A percentile compares a stretch with the other conserved stretches of the same genome.
Evolutionary conservation across 2,113 vertebrate genomes (phyloP).

Genomic region (Elephantulus edwardii): DNA sequence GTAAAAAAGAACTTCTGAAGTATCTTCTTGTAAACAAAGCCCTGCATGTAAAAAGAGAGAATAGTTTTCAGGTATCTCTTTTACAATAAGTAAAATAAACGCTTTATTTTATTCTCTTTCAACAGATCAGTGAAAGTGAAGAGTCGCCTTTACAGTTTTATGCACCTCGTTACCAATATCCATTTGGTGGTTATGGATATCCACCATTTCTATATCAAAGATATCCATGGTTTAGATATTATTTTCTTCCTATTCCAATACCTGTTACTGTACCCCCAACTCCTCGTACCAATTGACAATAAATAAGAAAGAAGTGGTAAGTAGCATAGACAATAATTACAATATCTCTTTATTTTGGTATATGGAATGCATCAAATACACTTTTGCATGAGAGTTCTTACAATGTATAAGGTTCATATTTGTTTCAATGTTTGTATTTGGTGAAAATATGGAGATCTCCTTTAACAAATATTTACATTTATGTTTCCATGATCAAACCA

Average conservation of each 20-base stretch:
- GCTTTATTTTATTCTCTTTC: not conserved
- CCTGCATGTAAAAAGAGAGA: not conserved
- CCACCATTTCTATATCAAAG: not conserved
- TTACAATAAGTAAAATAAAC: not conserved
- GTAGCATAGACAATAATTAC: not conserved
- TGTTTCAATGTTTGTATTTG: not conserved
- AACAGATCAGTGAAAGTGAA: constrained; percentile 39
- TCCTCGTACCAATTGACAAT: not conserved
- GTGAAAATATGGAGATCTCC: not conserved
- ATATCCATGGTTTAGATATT: not conserved
- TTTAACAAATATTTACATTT: not conserved
- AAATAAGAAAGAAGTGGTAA: constrained; percentile 32
- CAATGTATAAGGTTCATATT: not conserved
- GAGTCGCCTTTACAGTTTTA: not conserved
- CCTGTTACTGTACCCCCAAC: accelerated
- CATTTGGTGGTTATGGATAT: not conserved
- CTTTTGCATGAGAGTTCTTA: not conserved
- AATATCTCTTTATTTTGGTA: not conserved
- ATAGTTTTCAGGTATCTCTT: not conserved
- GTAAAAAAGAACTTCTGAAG: not conserved
- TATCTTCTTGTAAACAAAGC: constrained; percentile 2
- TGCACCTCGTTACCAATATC: not conserved
- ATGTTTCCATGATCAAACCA: not conserved
- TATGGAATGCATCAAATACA: not conserved
- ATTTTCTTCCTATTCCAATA: not conserved